A percentile compares a stretch with the other conserved stretches of the same genome.
Evolutionary conservation across 1,140 invertebrate genomes (phyloP).

Genomic region (Heliconius congener): DNA sequence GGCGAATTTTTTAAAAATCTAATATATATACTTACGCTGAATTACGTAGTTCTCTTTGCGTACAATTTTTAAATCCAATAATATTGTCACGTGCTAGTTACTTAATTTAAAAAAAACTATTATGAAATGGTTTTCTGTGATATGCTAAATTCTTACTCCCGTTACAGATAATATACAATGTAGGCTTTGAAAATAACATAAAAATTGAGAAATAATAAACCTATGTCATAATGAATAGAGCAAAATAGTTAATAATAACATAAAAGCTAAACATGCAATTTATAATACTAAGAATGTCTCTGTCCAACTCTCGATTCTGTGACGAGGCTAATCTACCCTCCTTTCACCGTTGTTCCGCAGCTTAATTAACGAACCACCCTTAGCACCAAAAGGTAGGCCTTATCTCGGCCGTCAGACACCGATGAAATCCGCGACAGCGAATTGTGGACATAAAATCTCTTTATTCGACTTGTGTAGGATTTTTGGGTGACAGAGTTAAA

Average conservation of each 20-base stretch:
- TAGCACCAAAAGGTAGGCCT: slow-evolving; percentile 40
- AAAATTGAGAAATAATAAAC: too few species aligned
- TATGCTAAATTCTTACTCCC: too few species aligned
- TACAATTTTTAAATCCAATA: neutral
- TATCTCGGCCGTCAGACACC: slow-evolving; percentile 41
- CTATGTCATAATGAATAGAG: neutral
- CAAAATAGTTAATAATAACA: neutral
- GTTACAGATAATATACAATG: too few species aligned
- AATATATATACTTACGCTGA: neutral
- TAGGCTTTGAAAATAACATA: neutral
- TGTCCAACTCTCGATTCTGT: slow-evolving; percentile 33
- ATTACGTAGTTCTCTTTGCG: neutral
- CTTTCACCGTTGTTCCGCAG: slow-evolving; percentile 42
- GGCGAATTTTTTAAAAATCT: too few species aligned
- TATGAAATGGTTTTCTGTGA: too few species aligned
- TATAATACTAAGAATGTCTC: neutral
- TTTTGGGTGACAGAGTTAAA: neutral
- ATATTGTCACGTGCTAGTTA: too few species aligned
- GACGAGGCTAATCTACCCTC: slow-evolving; percentile 42
- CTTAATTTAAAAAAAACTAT: too few species aligned
- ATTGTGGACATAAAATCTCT: slow-evolving; percentile 42
- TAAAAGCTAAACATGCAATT: slow-evolving; percentile 4
- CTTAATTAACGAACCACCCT: slow-evolving; percentile 44
- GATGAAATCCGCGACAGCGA: slow-evolving; percentile 40
- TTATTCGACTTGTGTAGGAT: slow-evolving; percentile 33